phyloP scores from a whole-genome alignment of 1,140 invertebrate genomes.

The Cherax quadricarinatus region DNA sequence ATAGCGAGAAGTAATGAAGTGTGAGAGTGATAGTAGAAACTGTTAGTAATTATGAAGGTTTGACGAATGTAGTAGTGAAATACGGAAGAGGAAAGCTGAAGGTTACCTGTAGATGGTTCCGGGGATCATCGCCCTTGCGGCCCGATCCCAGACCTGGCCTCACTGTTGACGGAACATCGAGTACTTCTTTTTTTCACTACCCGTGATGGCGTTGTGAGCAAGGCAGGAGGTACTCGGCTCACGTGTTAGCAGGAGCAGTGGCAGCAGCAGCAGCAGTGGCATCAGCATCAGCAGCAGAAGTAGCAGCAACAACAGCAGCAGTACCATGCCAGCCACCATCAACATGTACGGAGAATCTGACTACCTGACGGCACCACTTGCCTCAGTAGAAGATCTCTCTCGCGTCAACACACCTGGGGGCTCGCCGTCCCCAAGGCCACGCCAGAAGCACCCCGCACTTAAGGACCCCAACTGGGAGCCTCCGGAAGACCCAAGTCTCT shows the following conservation, averaged over 20 bases:
- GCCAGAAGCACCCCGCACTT: conserved; percentile 66
- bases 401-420: conserved; percentile 73
- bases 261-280: no score
- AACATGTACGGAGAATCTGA: conserved; percentile 68
- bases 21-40: neutral
- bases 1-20: neutral
- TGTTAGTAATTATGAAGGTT: neutral
- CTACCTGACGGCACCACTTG: conserved; percentile 73
- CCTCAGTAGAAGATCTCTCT: conserved; percentile 74
- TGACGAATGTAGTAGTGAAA: neutral
- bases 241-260: neutral
- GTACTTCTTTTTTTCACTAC: neutral
- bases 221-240: neutral
- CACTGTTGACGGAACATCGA: no score
- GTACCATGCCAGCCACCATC: conserved; percentile 54
- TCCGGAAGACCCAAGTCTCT: conserved; percentile 59
- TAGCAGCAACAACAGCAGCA: neutral
- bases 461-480: conserved; percentile 72
- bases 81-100: neutral
- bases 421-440: conserved; percentile 72
- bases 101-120: neutral
- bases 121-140: no score
- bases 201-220: neutral
- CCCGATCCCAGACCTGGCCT: no score
- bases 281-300: no score